These are phyloP conservation scores for Pionites leucogaster DNA, from an alignment of 2,113 vertebrate genomes.

Conservation along the genomic window DNA sequence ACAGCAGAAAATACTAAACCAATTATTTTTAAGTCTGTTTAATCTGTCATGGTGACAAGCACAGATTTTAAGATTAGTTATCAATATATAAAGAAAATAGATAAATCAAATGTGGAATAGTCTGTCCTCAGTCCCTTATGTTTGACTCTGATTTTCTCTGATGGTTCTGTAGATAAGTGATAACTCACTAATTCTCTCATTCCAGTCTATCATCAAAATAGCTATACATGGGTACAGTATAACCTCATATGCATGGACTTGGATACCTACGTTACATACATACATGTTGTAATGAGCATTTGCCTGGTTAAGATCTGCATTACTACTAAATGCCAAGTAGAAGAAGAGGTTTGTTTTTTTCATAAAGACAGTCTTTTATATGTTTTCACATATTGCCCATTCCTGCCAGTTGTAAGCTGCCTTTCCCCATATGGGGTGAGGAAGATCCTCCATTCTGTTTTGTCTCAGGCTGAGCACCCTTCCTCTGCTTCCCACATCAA, in stretches of 20 bases:
- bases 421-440: not conserved
- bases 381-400: not conserved
- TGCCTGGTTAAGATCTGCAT: not conserved
- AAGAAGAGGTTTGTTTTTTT: not conserved
- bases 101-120: slow-evolving; percentile 2
- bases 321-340: not conserved
- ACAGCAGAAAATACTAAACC: slow-evolving; percentile 32
- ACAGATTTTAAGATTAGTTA: slow-evolving; percentile 46
- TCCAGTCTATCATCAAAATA: not conserved
- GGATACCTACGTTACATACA: not conserved
- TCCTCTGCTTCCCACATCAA: not conserved
- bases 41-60: slow-evolving; percentile 7
- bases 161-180: not conserved
- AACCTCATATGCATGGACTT: rapidly evolving
- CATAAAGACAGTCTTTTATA: not conserved
- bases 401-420: not conserved
- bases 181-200: not conserved
- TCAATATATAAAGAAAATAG: slow-evolving; percentile 3
- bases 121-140: not conserved
- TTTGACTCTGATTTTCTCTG: not conserved
- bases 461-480: not conserved
- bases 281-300: not conserved
- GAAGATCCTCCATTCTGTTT: not conserved
- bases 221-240: not conserved
- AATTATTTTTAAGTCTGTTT: slow-evolving; percentile 39